Evolutionary conservation across 2,113 vertebrate genomes (phyloP).

Genomic region (Chroicocephalus ridibundus): DNA sequence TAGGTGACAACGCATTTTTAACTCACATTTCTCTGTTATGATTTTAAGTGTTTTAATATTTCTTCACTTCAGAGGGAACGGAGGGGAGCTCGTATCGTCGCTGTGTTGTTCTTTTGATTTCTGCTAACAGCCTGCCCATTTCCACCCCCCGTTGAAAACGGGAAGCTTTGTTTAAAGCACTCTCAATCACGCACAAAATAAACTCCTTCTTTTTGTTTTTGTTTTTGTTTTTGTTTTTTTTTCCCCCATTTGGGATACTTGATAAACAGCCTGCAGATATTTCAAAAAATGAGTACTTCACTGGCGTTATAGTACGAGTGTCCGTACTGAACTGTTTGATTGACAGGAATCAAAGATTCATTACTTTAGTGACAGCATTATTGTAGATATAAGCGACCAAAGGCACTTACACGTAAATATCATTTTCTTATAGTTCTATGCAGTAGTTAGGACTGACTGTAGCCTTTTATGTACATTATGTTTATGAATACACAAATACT

Average conservation of each 20-base stretch:
- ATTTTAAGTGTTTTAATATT: neutral
- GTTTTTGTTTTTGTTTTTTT: neutral
- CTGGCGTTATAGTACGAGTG: neutral
- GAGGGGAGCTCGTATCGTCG: neutral
- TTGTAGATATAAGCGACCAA: neutral
- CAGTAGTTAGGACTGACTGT: neutral
- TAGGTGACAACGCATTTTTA: neutral
- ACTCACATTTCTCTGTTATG: neutral
- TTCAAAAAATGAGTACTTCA: neutral
- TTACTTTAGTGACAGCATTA: neutral
- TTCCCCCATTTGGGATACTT: neutral
- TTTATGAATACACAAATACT: conserved; percentile 58
- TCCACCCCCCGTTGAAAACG: neutral
- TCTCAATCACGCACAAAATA: neutral
- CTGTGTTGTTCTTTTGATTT: neutral
- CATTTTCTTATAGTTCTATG: neutral
- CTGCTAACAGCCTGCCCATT: neutral
- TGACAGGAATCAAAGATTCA: neutral
- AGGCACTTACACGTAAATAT: neutral
- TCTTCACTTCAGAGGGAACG: neutral
- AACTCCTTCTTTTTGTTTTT: neutral
- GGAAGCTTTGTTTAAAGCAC: neutral
- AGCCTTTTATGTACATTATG: conserved; percentile 12
- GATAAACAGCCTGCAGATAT: neutral
- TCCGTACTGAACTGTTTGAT: neutral